Evolutionary conservation across 2,797 vertebrate species (phyloP), one percentile per base, ranked within the genome.

Genomic region (Hydrophis major): DNA sequence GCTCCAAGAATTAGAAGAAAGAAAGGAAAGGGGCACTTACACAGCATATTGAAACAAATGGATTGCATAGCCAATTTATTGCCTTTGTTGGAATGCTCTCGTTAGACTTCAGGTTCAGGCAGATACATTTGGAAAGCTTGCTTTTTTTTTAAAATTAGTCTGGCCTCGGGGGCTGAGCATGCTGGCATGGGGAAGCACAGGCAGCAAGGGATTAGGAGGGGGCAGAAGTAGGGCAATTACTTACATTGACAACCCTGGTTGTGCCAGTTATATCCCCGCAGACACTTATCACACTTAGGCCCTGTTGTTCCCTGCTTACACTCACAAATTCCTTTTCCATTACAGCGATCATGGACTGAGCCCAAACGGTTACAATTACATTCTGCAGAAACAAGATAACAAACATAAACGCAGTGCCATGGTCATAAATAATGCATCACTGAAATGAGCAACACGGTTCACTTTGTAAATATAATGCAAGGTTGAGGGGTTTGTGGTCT

Each of bases 301-400:
- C 99, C 99, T 98, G 98, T 98, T 25, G 99, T 98, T 98, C 99
- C 99, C 97, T 98, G 98, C 98, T 99, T 99, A 99, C 99, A 99
- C 98, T 98, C 98, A 99, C 99, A 99, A 98, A 98, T 98, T 99
- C 99, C 99, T 98, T 98, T 99, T 98, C 98, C 98, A 99, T 99
- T 99, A 99, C 99, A 99, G 98, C 98, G 98, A 98, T 98, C 98
- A 98, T 97, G 99, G 98, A 99, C 98, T 98, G 99, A 99, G 98
- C 99, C 99, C 98, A 98, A 98, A 97, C 98, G 98, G 98, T 99
- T 99, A 99, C 99, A 99, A 98, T 98, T 99, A 99, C 99, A 99
- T 96, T 99, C 99, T 99, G 99, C 96, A 99, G 98, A 99, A 98
- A 99, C 98, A 98, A 99, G 98, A 99, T 98, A 99, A 99, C 97